Percentiles rank a stretch among this genome's conserved stretches.
Conservation (phyloP, 2,113 vertebrate species). For the Stictonetta naevosa region DNA sequence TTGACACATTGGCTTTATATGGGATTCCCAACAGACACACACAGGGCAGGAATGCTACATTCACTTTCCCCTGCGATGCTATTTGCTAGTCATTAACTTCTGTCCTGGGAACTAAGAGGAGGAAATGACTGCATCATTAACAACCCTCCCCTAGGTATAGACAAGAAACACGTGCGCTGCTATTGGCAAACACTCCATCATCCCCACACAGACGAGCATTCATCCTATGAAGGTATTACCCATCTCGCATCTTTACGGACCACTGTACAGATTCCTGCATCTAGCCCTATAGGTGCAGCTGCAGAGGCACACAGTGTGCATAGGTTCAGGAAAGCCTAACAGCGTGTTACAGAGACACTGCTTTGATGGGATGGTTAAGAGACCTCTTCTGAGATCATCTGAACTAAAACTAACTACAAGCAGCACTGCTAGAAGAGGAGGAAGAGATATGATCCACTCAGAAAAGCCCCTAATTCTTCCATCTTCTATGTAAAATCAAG, state of each 20-base stretch:
- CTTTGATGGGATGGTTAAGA: not conserved
- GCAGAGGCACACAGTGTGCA: accelerated
- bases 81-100: conserved; percentile 14
- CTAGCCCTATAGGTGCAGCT: not conserved
- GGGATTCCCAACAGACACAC: not conserved
- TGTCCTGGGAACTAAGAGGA: not conserved
- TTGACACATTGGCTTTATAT: not conserved
- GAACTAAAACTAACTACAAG: not conserved
- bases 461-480: not conserved
- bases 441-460: accelerated
- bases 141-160: not conserved
- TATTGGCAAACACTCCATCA: not conserved
- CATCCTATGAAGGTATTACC: not conserved
- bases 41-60: not conserved
- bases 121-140: not conserved
- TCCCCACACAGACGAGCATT: not conserved
- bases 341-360: not conserved
- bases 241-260: accelerated
- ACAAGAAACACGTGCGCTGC: not conserved
- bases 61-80: not conserved
- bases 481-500: not conserved
- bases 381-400: not conserved
- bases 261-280: not conserved
- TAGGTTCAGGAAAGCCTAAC: not conserved
- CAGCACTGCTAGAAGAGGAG: not conserved